These are phyloP conservation scores for Malurus alboscapulatus DNA, from an alignment of 2,113 vertebrate species.

Conservation along the genomic window DNA sequence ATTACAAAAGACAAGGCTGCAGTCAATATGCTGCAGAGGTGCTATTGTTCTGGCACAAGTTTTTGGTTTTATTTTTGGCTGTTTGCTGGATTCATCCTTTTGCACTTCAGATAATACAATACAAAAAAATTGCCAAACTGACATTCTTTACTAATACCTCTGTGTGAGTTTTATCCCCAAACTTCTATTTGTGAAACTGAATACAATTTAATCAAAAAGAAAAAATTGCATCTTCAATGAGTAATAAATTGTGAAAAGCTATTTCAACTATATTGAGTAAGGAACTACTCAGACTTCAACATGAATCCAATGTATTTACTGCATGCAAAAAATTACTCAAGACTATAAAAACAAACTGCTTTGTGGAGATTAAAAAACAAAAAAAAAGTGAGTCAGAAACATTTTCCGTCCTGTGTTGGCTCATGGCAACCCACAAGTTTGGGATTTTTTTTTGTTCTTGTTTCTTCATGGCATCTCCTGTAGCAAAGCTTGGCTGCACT, in stretches of 20 bases:
- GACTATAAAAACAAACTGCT: neutral
- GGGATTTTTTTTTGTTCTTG: neutral
- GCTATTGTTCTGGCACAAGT: neutral
- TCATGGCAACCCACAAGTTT: neutral
- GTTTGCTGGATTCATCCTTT: neutral
- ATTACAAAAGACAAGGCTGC: neutral
- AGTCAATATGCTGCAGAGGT: neutral
- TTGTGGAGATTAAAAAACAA: neutral
- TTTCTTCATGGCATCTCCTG: neutral
- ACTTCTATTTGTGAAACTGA: conserved; percentile 11
- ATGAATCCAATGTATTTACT: neutral
- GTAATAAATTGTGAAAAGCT: neutral
- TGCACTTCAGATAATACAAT: neutral
- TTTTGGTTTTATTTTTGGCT: conserved; percentile 24
- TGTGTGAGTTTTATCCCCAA: neutral
- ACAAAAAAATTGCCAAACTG: neutral
- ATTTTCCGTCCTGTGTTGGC: neutral
- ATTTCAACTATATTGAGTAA: neutral
- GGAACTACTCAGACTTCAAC: neutral
- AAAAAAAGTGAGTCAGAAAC: neutral
- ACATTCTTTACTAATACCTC: neutral
- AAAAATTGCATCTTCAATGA: neutral
- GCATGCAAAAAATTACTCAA: neutral
- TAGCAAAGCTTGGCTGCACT: neutral
- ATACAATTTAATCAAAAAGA: conserved; percentile 10